A percentile compares a stretch with the other conserved stretches of the same genome.
Evolutionary conservation across 2,113 vertebrate genomes (phyloP).

Genomic region (Ceratotherium simum): DNA sequence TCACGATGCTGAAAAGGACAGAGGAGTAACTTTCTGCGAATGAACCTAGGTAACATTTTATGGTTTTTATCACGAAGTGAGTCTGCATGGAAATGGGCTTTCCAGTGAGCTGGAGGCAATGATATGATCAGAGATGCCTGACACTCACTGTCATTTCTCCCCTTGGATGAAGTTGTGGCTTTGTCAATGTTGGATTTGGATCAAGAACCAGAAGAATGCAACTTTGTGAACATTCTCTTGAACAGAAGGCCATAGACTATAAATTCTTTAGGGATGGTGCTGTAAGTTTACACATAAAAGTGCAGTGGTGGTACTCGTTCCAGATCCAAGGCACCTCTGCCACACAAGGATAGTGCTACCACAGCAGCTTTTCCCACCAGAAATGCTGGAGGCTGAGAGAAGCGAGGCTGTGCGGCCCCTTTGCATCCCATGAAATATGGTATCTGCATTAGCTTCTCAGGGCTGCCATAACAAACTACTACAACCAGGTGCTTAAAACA

Average conservation of each 20-base stretch:
- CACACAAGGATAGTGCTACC: rapidly evolving
- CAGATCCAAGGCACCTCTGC: not conserved
- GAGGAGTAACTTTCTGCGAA: not conserved
- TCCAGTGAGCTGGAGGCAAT: not conserved
- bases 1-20: not conserved
- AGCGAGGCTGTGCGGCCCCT: not conserved
- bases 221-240: not conserved
- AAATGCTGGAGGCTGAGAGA: not conserved
- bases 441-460: not conserved
- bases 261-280: not conserved
- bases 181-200: not conserved
- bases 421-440: not conserved
- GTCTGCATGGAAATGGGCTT: not conserved
- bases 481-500: not conserved
- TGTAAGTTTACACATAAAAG: not conserved
- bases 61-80: not conserved
- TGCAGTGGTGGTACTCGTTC: not conserved
- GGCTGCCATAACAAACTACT: not conserved
- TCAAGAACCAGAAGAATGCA: not conserved
- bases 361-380: not conserved
- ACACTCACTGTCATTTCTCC: not conserved
- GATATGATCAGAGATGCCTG: not conserved
- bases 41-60: not conserved
- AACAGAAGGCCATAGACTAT: not conserved
- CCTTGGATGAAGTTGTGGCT: not conserved